A percentile compares a stretch with the other conserved stretches of the same genome.
Conservation (phyloP, 2,797 vertebrate species). For the Acestrorhynchus altus region DNA sequence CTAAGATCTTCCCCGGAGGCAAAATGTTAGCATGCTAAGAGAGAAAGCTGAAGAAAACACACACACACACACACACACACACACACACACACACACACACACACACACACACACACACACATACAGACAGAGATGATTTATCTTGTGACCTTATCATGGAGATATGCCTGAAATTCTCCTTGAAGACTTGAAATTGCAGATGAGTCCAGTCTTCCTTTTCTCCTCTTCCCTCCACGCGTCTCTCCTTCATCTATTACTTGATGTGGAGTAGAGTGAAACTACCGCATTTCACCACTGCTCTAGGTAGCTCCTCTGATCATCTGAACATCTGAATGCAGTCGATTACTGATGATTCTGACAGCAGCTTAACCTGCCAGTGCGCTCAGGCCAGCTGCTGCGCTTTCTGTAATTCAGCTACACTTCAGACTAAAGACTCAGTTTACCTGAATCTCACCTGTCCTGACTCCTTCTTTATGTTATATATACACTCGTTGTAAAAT, state of each 20-base stretch:
- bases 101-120: neutral
- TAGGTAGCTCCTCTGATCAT: neutral
- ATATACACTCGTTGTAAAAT: no score
- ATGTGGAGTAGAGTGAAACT: constrained; percentile 18
- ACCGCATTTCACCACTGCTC: neutral
- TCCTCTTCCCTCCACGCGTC: constrained; percentile 6
- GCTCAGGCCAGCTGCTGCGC: neutral
- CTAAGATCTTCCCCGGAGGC: constrained; percentile 35
- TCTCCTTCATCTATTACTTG: constrained; percentile 2
- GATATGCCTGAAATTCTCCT: constrained; percentile 40
- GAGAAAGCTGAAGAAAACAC: constrained; percentile 4
- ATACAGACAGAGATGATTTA: constrained; percentile 13
- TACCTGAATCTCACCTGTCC: neutral
- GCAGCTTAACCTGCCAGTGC: neutral
- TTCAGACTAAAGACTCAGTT: neutral
- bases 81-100: constrained; percentile 10
- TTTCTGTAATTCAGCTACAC: neutral
- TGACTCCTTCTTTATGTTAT: neutral
- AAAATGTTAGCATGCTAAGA: constrained; percentile 36
- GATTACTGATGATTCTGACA: neutral
- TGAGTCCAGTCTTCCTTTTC: constrained; percentile 10
- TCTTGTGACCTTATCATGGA: constrained; percentile 35
- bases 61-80: constrained; percentile 1
- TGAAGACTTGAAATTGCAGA: constrained; percentile 12
- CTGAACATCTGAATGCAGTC: neutral